Percentiles rank a stretch among this genome's conserved stretches.
These are phyloP conservation scores for Musca domestica DNA, from an alignment of 1,140 invertebrate species.

Conservation along the genomic window DNA sequence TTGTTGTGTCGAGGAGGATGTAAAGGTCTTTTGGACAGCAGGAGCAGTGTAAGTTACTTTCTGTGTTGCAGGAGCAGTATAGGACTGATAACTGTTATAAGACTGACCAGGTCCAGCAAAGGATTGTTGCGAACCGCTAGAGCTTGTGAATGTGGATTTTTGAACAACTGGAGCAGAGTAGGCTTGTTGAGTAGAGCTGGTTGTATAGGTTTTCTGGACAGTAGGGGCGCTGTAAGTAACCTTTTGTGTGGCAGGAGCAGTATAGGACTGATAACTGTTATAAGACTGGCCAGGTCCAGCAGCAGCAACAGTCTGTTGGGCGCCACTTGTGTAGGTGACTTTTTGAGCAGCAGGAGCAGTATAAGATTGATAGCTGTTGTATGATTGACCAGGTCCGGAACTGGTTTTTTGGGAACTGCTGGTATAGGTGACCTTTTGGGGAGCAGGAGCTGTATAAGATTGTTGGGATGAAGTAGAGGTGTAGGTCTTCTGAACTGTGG, in stretches of 20 bases:
- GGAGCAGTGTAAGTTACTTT: no score
- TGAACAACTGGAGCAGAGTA: conserved; percentile 29
- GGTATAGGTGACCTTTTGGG: not conserved
- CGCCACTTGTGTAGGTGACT: not conserved
- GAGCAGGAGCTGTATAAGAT: conserved; percentile 14
- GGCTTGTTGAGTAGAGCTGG: not conserved
- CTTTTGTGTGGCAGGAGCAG: not conserved
- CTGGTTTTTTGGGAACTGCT: not conserved
- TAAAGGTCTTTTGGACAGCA: not conserved
- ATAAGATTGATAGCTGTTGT: not conserved
- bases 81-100: no score
- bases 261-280: no score
- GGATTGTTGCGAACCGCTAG: no score
- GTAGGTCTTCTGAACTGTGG: not conserved
- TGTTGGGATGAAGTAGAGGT: not conserved
- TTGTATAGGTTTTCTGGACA: not conserved
- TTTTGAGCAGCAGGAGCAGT: conserved; percentile 6
- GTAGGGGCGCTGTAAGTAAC: not conserved
- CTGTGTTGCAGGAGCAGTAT: no score
- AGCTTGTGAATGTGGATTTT: no score
- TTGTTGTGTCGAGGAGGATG: no score
- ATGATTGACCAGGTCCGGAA: not conserved
- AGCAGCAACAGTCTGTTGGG: no score
- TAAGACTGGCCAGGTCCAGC: no score
- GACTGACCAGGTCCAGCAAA: not conserved